A percentile compares a stretch with the other conserved stretches of the same genome.
These are phyloP conservation scores for Cryptosula pallasiana DNA, from an alignment of 2,888 invertebrate genomes.

Conservation along the genomic window DNA sequence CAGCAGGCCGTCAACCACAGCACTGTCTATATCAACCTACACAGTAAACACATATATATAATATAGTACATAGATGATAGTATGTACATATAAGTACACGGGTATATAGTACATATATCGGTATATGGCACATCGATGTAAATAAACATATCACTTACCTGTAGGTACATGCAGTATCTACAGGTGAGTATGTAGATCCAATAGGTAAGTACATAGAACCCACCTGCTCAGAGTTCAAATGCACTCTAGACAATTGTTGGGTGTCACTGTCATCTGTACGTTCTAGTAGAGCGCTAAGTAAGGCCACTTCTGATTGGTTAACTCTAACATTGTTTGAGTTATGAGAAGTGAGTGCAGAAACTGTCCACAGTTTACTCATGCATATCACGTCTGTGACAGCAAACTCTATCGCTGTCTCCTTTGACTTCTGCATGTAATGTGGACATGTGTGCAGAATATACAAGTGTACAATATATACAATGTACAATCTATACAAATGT, in stretches of 20 bases:
- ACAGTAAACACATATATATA: too few species aligned
- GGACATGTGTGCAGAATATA: neutral
- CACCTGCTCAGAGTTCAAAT: slow-evolving; percentile 13
- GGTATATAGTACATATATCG: neutral
- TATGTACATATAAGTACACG: too few species aligned
- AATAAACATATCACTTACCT: neutral
- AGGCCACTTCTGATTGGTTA: slow-evolving; percentile 18
- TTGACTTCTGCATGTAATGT: neutral
- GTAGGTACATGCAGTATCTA: too few species aligned
- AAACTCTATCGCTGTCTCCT: neutral
- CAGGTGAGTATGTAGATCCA: too few species aligned
- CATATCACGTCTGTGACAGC: slow-evolving; percentile 12
- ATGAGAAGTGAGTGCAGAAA: neutral
- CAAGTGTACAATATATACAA: neutral
- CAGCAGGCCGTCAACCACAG: neutral
- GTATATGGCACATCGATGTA: neutral
- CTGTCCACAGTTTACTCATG: neutral
- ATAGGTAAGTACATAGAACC: too few species aligned
- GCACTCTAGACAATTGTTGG: neutral
- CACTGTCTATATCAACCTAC: neutral
- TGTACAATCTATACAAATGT: neutral
- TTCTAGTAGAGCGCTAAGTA: neutral
- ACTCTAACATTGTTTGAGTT: neutral
- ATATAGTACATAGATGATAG: too few species aligned
- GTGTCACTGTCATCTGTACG: neutral